phyloP scores from a whole-genome alignment of 2,113 vertebrate species.

The Rhinogobius similis region DNA sequence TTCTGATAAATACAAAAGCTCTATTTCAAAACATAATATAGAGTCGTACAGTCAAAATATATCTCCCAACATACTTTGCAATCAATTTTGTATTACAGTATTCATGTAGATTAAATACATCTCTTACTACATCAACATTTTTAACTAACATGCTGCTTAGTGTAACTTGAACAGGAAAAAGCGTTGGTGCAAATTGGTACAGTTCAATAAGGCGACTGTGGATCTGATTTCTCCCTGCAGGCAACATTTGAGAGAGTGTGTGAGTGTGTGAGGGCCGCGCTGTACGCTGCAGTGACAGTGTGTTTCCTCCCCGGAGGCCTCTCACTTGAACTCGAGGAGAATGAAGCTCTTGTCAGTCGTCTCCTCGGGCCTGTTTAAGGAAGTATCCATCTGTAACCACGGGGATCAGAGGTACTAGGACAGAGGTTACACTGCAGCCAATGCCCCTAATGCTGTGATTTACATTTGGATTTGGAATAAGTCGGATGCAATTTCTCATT shows the following conservation, averaged over 20 bases:
- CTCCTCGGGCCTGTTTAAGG: slow-evolving; percentile 66
- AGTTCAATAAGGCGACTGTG: slow-evolving; percentile 15
- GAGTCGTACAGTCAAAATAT: too few relatives aligned
- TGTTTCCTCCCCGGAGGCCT: slow-evolving; percentile 68
- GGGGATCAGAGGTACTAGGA: slow-evolving; percentile 18
- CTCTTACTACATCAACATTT: not conserved
- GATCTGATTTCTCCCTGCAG: slow-evolving; percentile 55
- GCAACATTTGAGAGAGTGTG: slow-evolving; percentile 42
- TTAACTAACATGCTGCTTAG: not conserved
- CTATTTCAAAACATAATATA: too few relatives aligned
- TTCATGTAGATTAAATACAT: not conserved
- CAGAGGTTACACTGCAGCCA: slow-evolving; percentile 48
- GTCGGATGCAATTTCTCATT: not conserved
- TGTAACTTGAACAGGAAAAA: slow-evolving; percentile 16
- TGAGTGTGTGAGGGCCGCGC: slow-evolving; percentile 31
- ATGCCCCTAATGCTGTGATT: not conserved
- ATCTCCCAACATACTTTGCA: not conserved
- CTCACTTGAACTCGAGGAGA: slow-evolving; percentile 69
- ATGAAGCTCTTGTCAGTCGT: slow-evolving; percentile 70
- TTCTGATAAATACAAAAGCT: too few relatives aligned
- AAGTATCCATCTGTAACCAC: slow-evolving; percentile 63
- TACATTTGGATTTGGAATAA: not conserved
- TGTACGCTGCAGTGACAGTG: slow-evolving; percentile 47
- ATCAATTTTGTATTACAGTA: not conserved
- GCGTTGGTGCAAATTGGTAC: slow-evolving; percentile 14